Evolutionary conservation across 1,140 invertebrate species (phyloP).

Genomic region (Telenomus remus): DNA sequence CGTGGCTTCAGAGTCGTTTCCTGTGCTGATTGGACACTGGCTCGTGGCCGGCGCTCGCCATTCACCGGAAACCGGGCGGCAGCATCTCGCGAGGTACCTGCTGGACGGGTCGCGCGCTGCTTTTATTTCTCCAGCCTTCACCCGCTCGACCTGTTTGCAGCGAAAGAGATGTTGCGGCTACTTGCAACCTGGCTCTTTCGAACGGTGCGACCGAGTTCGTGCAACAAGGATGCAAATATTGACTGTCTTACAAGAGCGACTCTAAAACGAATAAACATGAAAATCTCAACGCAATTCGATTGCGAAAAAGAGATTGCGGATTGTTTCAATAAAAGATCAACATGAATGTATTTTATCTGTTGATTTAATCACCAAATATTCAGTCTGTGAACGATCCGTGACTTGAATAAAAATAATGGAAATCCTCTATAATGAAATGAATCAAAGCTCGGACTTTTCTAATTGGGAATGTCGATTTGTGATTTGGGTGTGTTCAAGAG

Average conservation of each 20-base stretch:
- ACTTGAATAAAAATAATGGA: too few relatives aligned
- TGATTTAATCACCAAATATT: too few relatives aligned
- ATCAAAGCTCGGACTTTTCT: background rate
- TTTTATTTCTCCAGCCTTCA: conserved; percentile 46
- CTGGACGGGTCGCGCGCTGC: conserved; percentile 26
- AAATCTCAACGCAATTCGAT: too few relatives aligned
- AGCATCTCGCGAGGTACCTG: conserved; percentile 44
- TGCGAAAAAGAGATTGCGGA: background rate
- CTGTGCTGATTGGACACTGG: conserved; percentile 74
- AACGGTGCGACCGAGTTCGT: conserved; percentile 3
- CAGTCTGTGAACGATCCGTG: too few relatives aligned
- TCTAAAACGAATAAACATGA: background rate
- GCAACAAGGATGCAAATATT: conserved; percentile 1
- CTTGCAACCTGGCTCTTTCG: conserved; percentile 36
- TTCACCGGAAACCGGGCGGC: conserved; percentile 70
- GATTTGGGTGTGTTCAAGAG: conserved; percentile 1
- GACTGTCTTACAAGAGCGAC: conserved; percentile 3
- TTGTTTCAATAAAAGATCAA: background rate
- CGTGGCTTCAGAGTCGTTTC: conserved; percentile 71
- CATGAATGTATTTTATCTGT: too few relatives aligned
- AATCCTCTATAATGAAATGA: too few relatives aligned
- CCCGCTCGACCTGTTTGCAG: conserved; percentile 58
- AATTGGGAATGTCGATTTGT: conserved; percentile 16
- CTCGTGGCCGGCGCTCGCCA: conserved; percentile 76
- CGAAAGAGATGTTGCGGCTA: conserved; percentile 53